Evolutionary conservation across 2,888 invertebrate species (phyloP).

Genomic region (Tyria jacobaeae): DNA sequence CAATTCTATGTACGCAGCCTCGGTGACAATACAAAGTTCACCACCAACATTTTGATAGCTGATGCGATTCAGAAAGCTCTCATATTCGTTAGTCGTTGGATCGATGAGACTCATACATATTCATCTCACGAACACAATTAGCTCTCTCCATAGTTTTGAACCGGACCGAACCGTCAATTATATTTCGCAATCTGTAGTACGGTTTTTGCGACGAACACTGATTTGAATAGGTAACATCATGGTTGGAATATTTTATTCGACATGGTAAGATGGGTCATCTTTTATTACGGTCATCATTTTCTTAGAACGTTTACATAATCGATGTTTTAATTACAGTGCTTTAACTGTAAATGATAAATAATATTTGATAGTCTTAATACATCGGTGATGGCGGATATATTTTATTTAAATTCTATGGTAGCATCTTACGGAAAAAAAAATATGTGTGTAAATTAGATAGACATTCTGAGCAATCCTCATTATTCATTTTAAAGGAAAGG

Average conservation of each 20-base stretch:
- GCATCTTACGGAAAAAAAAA: no score
- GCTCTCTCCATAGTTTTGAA: constrained; percentile 57
- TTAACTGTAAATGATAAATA: neutral
- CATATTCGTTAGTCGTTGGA: constrained; percentile 53
- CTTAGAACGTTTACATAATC: neutral
- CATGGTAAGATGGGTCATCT: constrained; percentile 29
- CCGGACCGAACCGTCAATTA: constrained; percentile 72
- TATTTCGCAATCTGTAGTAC: constrained; percentile 67
- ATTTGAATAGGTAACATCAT: constrained; percentile 62
- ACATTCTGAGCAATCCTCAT: no score
- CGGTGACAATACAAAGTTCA: constrained; percentile 22
- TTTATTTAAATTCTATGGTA: no score
- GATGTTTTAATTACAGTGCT: neutral
- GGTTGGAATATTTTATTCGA: constrained; percentile 52
- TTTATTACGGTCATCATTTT: constrained; percentile 17
- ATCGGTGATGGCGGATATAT: no score
- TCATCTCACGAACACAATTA: constrained; percentile 76
- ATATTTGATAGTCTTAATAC: neutral
- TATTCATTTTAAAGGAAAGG: no score
- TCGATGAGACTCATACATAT: constrained; percentile 76
- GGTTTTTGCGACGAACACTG: constrained; percentile 66
- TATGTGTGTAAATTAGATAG: no score
- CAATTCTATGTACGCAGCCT: neutral
- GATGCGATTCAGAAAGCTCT: constrained; percentile 49
- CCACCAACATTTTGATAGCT: constrained; percentile 47